Evolutionary conservation across 1,140 invertebrate species (phyloP), one percentile per base, ranked within the genome.

Genomic region (Heliconius congener): DNA sequence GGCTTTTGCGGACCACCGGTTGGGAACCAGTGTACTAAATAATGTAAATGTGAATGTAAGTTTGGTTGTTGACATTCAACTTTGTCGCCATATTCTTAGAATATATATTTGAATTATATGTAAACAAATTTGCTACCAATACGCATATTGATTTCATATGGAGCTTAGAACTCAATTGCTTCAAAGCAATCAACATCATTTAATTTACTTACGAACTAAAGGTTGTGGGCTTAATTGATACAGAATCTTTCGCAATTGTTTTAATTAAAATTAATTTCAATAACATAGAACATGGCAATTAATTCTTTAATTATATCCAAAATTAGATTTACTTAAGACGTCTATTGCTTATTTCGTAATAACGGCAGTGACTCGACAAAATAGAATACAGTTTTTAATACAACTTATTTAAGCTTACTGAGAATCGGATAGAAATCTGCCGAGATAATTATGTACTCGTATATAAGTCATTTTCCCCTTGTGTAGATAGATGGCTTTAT

Each of bases 341-440:
- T 30, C 23, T 30, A 19, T 57, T 11, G 55, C 60, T 27, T 30
- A 27, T 66, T 66, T 66, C 4, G 60, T 27, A 66, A 66, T 16
- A 66, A 66, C 23, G 27, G 60, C 60, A 27, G 60, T 66, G 60
- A 66, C 60, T 66, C 60, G 60, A 66, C 60, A 27, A 27, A 66
- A 66, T 8, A 16, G 23, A 8, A 27, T 66, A 66, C 60, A 66
- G 60, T 66, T 66, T 66, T 66, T 66, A 27, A 30, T 27, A 66
- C 60, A 66, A 23, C 60, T 27, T 66, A 66, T 66, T 66, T 66
- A 66, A 66, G 60, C 60, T 66, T 66, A 66, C 60, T 30, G 23
- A 66, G 60, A 66, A 66, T 66, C 3, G 27, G 60, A 66, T 66
- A 66, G 60, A 66, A 66, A 66, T 66, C 60, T 66, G n/a, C 60